Evolutionary conservation across 2,797 vertebrate species (phyloP).

Genomic region (Liparis tanakae): DNA sequence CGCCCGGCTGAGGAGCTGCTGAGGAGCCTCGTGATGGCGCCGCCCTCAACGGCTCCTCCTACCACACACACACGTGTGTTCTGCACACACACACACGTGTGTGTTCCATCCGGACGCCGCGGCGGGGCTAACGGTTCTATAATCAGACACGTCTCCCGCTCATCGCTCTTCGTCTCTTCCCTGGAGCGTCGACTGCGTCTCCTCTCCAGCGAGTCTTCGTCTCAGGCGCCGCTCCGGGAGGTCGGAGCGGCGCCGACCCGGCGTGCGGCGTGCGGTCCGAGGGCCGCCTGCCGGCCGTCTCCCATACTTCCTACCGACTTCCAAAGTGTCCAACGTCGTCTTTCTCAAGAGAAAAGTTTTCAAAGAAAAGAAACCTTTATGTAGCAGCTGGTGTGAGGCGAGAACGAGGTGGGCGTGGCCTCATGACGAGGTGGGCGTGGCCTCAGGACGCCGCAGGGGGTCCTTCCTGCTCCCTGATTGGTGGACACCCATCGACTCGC

Average conservation of each 20-base stretch:
- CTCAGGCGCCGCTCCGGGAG: slow-evolving; percentile 45
- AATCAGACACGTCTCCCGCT: slow-evolving; percentile 49
- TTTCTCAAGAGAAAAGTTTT: slow-evolving; percentile 16
- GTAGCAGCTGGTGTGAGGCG: slow-evolving; percentile 78
- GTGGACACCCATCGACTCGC: slow-evolving; percentile 46
- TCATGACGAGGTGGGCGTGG: slow-evolving; percentile 79
- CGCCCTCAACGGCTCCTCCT: slow-evolving; percentile 50
- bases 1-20: slow-evolving; percentile 53
- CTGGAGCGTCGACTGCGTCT: neutral
- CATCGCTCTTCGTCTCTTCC: slow-evolving; percentile 30
- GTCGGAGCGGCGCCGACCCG: slow-evolving; percentile 26
- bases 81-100: slow-evolving; percentile 57
- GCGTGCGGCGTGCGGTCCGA: slow-evolving; percentile 45
- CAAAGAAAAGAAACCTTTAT: slow-evolving; percentile 43
- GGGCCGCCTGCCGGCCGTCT: slow-evolving; percentile 34
- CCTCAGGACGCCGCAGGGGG: slow-evolving; percentile 77
- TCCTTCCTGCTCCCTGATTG: slow-evolving; percentile 63
- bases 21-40: slow-evolving; percentile 35
- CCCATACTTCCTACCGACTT: slow-evolving; percentile 46
- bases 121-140: slow-evolving; percentile 68
- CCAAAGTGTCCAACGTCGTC: slow-evolving; percentile 36
- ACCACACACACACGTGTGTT: slow-evolving; percentile 58
- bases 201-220: slow-evolving; percentile 22
- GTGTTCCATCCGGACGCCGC: slow-evolving; percentile 59
- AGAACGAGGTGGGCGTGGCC: too few relatives aligned